Percentiles rank a stretch among this genome's conserved stretches.
Conservation (phyloP, 2,888 invertebrate species). For the Stictocephala bisonia region DNA sequence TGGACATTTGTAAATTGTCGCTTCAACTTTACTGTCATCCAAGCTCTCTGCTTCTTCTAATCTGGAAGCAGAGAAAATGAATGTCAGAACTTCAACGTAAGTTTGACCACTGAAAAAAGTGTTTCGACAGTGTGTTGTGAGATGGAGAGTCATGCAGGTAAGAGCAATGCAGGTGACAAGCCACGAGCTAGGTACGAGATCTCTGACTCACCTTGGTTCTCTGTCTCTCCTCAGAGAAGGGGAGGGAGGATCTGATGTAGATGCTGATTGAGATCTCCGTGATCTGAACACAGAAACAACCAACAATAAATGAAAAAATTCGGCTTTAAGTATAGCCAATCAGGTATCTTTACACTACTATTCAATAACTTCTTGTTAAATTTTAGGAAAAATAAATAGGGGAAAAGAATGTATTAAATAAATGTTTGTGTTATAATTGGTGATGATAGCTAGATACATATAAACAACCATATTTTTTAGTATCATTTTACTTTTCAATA, state of each 20-base stretch:
- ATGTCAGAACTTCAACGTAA: slow-evolving; percentile 36
- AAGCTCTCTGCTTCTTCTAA: slow-evolving; percentile 56
- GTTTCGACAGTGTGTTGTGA: background rate
- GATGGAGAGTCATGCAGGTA: background rate
- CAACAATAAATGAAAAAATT: too few relatives aligned
- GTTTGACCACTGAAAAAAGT: background rate
- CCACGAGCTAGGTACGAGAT: slow-evolving; percentile 1
- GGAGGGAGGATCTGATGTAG: slow-evolving; percentile 53
- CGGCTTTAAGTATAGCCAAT: too few relatives aligned
- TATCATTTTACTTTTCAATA: too few relatives aligned
- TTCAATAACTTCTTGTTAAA: too few relatives aligned
- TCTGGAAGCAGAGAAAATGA: slow-evolving; percentile 57
- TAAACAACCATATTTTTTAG: too few relatives aligned
- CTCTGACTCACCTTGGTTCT: slow-evolving; percentile 48
- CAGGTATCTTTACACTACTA: too few relatives aligned
- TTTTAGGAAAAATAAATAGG: background rate
- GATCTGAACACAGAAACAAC: too few relatives aligned
- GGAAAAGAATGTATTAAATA: too few relatives aligned
- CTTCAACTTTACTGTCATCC: slow-evolving; percentile 54
- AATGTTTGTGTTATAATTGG: too few relatives aligned
- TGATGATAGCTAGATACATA: too few relatives aligned
- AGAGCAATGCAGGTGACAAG: slow-evolving; percentile 32
- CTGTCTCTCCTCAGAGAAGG: slow-evolving; percentile 51
- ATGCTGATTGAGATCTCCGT: slow-evolving; percentile 54
- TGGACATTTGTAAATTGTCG: slow-evolving; percentile 45